Evolutionary conservation across 2,797 vertebrate species (phyloP).

Genomic region (Harpagifer antarcticus): DNA sequence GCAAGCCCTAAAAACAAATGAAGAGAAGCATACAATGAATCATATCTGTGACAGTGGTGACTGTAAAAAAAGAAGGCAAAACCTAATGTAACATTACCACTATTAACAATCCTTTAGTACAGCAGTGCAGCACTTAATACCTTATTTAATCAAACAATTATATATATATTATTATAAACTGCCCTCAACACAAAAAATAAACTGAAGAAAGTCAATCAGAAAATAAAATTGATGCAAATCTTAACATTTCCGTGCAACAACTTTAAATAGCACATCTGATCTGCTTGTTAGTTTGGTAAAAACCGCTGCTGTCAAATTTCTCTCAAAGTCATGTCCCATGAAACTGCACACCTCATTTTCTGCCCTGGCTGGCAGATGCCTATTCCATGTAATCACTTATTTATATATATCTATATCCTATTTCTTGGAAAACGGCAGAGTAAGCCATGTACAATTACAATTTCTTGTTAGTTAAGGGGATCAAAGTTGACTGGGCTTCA

Average conservation of each 20-base stretch:
- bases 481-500: slow-evolving; percentile 1
- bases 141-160: neutral
- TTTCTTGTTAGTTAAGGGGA: slow-evolving; percentile 15
- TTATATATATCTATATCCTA: slow-evolving; percentile 30
- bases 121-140: neutral
- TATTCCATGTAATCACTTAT: slow-evolving; percentile 47
- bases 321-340: slow-evolving; percentile 34
- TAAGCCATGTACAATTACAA: slow-evolving; percentile 23
- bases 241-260: slow-evolving; percentile 23
- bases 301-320: slow-evolving; percentile 32
- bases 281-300: slow-evolving; percentile 17
- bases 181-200: neutral
- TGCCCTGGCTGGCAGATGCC: slow-evolving; percentile 36
- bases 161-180: neutral
- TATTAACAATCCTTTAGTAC: rapidly evolving
- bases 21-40: neutral
- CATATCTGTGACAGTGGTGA: slow-evolving; percentile 10
- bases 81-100: neutral
- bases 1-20: slow-evolving; percentile 63
- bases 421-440: slow-evolving; percentile 41
- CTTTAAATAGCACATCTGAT: slow-evolving; percentile 57
- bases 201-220: neutral
- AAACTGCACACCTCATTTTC: slow-evolving; percentile 34
- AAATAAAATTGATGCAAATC: slow-evolving; percentile 25
- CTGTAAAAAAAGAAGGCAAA: neutral